phyloP scores from a whole-genome alignment of 1,140 invertebrate species.

The Tenebrio molitor region DNA sequence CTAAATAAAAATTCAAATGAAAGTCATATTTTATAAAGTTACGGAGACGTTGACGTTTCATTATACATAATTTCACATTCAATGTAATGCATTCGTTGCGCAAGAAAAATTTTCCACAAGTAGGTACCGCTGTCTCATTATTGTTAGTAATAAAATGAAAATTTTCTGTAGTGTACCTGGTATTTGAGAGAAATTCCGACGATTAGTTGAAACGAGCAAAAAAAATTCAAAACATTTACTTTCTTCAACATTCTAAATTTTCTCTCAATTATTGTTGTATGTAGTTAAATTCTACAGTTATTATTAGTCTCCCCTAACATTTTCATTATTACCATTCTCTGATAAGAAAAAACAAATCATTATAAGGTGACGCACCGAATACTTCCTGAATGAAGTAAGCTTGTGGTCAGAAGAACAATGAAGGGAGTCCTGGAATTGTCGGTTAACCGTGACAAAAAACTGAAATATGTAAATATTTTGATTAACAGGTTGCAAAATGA shows the following conservation, averaged over 20 bases:
- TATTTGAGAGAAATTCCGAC: no score
- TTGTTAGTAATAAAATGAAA: no score
- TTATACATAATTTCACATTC: neutral
- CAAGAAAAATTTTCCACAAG: no score
- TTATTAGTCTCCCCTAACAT: conserved; percentile 9
- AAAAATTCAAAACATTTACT: conserved; percentile 6
- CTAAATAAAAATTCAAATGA: neutral
- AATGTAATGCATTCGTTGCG: neutral
- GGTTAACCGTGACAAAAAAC: conserved; percentile 2
- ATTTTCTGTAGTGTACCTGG: no score
- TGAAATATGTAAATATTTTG: neutral
- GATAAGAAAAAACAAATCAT: neutral
- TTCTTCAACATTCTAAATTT: conserved; percentile 11
- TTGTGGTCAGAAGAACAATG: neutral
- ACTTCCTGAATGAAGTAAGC: conserved; percentile 24
- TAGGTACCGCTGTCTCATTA: no score
- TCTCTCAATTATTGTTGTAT: no score
- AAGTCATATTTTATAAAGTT: neutral
- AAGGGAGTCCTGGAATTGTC: conserved; percentile 5
- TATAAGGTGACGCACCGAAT: neutral
- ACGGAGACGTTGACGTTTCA: neutral
- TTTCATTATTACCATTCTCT: neutral
- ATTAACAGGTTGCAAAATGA: no score
- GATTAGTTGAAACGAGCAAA: no score
- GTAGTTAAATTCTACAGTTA: conserved; percentile 12